Base-by-base conservation (phyloP, 2,888 invertebrate species). In the Parnassius orleans region DNA sequence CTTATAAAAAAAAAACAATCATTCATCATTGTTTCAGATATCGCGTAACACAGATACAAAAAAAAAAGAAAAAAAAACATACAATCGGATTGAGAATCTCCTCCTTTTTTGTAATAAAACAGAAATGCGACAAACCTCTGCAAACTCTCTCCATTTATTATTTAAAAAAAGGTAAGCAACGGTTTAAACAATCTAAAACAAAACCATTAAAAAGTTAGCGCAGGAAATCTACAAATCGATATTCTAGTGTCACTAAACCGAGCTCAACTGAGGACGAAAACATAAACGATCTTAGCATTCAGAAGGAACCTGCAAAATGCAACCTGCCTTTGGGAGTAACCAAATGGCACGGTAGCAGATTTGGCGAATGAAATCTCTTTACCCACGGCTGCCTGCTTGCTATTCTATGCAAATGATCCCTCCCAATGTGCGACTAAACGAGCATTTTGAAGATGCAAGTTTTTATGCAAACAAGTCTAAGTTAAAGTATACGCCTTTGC, bases 341-440 rank as follows among this genome's bases (percentile, higher is more conserved):
- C 77, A 74, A 80, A 80, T 79, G 80, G 77, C 77, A 73, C 66
- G 69, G 67, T 70, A 76, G 67, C 76, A 77, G 81, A 77, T 80
- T 79, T 74, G 67, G 70, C 64, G 66, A 63, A 67, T 67, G 63
- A 58, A 72, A 78, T 79, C 76, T 78, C 83, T 79, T 79, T 80
- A 77, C 76, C 77, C 78, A 76, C 75, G 68, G 68, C 70, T 77
- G 72, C 79, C 81, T 80, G 78, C 81, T 81, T 89, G 90, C 90
- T 90, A 87, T 90, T 90, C 84, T 88, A 90, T 90, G 90, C 88
- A 89, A 90, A 90, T 90, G 76, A 78, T 79, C 76, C 75, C 79
- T 72, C 78, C 80, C 78, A 81, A 79, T 80, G 80, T 66, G 80
- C 79, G 83, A 81, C 84, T 86, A 86, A 86, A 86, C 86, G 86